A percentile compares a stretch with the other conserved stretches of the same genome.
These are phyloP conservation scores for Nasonovia ribisnigri DNA, from an alignment of 2,888 invertebrate species.

Conservation along the genomic window DNA sequence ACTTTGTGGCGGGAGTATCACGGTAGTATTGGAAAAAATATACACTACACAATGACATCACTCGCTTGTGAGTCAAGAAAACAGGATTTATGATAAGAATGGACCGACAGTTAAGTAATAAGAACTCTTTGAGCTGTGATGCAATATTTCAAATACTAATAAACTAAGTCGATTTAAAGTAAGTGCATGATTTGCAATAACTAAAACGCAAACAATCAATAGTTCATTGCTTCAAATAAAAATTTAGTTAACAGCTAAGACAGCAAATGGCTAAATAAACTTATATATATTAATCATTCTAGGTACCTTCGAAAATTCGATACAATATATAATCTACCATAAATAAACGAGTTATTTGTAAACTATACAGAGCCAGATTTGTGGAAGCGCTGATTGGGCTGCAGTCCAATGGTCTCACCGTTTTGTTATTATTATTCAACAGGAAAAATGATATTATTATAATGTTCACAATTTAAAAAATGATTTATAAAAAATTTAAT, in stretches of 20 bases:
- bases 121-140: background rate
- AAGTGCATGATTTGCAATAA: background rate
- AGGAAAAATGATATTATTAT: background rate
- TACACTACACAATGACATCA: conserved; percentile 1
- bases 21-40: background rate
- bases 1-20: background rate
- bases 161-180: background rate
- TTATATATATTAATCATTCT: background rate
- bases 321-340: background rate
- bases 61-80: background rate
- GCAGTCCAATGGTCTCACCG: background rate
- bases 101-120: background rate
- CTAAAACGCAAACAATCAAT: background rate
- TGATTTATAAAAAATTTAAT: background rate
- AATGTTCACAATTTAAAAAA: background rate
- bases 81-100: background rate
- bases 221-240: background rate
- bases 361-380: background rate
- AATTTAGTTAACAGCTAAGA: background rate
- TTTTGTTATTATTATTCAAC: background rate
- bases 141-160: background rate
- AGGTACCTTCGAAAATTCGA: background rate
- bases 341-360: background rate
- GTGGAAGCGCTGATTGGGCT: background rate
- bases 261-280: background rate